These are phyloP conservation scores for Toxotes chatareus DNA, from an alignment of 2,113 vertebrate genomes.

Conservation along the genomic window DNA sequence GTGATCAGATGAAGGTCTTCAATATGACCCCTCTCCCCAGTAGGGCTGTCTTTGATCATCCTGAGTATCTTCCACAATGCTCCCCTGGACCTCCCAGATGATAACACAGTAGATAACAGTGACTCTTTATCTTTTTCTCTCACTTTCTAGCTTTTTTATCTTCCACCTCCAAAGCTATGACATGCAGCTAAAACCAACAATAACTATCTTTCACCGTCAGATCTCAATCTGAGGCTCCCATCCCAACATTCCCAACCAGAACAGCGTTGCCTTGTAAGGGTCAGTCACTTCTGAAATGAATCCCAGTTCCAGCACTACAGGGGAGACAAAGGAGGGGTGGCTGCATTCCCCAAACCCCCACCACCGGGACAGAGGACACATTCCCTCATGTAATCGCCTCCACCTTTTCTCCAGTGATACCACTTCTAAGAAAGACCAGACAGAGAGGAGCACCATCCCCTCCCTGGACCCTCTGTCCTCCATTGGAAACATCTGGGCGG, in stretches of 20 bases:
- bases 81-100: constrained; percentile 43
- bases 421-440: constrained; percentile 71
- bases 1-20: constrained; percentile 68
- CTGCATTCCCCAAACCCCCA: constrained; percentile 56
- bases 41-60: constrained; percentile 72
- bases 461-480: constrained; percentile 56
- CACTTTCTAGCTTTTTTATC: constrained; percentile 18
- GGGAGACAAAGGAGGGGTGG: constrained; percentile 57
- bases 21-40: constrained; percentile 61
- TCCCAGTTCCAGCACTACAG: constrained; percentile 61
- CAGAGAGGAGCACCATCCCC: constrained; percentile 31
- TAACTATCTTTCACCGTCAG: constrained; percentile 24
- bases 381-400: constrained; percentile 61
- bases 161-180: background rate
- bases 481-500: constrained; percentile 81
- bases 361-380: constrained; percentile 61
- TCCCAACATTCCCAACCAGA: constrained; percentile 35
- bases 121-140: constrained; percentile 16
- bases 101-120: constrained; percentile 45
- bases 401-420: constrained; percentile 59
- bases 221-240: constrained; percentile 44
- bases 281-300: constrained; percentile 70
- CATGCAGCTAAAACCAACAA: constrained; percentile 22
- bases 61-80: constrained; percentile 27
- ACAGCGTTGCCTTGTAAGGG: constrained; percentile 61